Evolutionary conservation across 2,797 vertebrate genomes (phyloP).

Genomic region (Adrianichthys oophorus): DNA sequence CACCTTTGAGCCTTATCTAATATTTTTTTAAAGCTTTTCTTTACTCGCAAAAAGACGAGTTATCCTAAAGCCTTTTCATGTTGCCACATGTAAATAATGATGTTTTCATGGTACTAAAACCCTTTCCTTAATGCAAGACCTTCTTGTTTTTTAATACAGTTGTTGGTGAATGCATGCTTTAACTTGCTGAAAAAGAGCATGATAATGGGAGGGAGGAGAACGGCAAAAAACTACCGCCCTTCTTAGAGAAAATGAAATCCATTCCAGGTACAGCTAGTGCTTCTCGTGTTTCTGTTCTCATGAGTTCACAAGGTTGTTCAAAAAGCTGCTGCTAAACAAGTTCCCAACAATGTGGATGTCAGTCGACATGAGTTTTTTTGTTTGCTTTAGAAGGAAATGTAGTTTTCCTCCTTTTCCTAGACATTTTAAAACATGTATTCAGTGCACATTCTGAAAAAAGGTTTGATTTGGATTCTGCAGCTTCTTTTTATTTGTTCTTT

Average conservation of each 20-base stretch:
- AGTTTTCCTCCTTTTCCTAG: no score
- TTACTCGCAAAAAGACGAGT: slow-evolving; percentile 37
- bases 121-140: slow-evolving; percentile 24
- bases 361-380: slow-evolving; percentile 5
- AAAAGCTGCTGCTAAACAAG: slow-evolving; percentile 19
- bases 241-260: slow-evolving; percentile 22
- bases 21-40: slow-evolving; percentile 24
- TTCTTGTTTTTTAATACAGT: slow-evolving; percentile 11
- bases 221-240: slow-evolving; percentile 14
- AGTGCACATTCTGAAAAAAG: no score
- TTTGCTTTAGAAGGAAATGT: not conserved
- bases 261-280: slow-evolving; percentile 9
- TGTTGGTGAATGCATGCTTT: slow-evolving; percentile 49
- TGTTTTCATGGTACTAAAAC: slow-evolving; percentile 42
- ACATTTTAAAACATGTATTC: no score
- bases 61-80: slow-evolving; percentile 33
- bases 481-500: not conserved
- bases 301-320: slow-evolving; percentile 6
- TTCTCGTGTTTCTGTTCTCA: slow-evolving; percentile 21
- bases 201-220: slow-evolving; percentile 19
- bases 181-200: slow-evolving; percentile 36
- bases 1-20: slow-evolving; percentile 66
- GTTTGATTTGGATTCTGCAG: not conserved
- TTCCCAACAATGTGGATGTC: slow-evolving; percentile 12
- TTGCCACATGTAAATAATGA: slow-evolving; percentile 57